Evolutionary conservation across 2,888 invertebrate species (phyloP).

Genomic region (Euspilapteryx auroguttella): DNA sequence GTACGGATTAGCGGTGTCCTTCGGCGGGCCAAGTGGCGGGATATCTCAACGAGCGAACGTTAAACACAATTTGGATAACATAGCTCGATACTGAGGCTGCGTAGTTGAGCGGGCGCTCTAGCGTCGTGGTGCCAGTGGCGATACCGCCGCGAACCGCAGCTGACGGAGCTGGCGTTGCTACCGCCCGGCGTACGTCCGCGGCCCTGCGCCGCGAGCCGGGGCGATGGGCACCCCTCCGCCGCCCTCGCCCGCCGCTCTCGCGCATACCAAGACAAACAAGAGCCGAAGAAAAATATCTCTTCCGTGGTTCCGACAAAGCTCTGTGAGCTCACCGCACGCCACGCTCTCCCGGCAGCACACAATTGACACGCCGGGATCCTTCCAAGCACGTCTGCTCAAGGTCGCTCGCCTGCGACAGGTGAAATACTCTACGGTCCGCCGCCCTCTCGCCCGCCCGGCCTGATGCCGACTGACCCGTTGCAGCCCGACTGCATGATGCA

Average conservation of each 20-base stretch:
- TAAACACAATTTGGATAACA: slow-evolving; percentile 23
- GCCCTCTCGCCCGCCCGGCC: no score
- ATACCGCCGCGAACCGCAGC: slow-evolving; percentile 11
- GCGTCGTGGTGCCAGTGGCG: slow-evolving; percentile 15
- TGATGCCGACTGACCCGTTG: no score
- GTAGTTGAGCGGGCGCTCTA: slow-evolving; percentile 25
- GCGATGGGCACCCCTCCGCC: slow-evolving; percentile 28
- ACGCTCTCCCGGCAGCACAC: slow-evolving; percentile 83
- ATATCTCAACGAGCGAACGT: slow-evolving; percentile 11
- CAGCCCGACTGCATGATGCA: no score
- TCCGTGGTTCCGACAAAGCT: slow-evolving; percentile 87
- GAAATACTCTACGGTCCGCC: no score
- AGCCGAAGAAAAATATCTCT: slow-evolving; percentile 83
- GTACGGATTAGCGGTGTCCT: slow-evolving; percentile 54
- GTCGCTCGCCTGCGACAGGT: slow-evolving; percentile 64
- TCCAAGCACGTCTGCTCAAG: slow-evolving; percentile 74
- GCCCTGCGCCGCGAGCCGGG: slow-evolving; percentile 22
- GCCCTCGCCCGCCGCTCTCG: slow-evolving; percentile 29
- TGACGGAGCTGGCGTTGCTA: slow-evolving; percentile 25
- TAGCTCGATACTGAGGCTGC: slow-evolving; percentile 58
- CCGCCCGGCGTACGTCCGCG: slow-evolving; percentile 16
- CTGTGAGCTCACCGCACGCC: slow-evolving; percentile 72
- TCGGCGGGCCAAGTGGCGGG: slow-evolving; percentile 22
- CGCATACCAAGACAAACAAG: no score
- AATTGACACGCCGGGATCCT: slow-evolving; percentile 87